Evolutionary conservation across 1,140 invertebrate species (phyloP).

Genomic region (Bombus picipes): DNA sequence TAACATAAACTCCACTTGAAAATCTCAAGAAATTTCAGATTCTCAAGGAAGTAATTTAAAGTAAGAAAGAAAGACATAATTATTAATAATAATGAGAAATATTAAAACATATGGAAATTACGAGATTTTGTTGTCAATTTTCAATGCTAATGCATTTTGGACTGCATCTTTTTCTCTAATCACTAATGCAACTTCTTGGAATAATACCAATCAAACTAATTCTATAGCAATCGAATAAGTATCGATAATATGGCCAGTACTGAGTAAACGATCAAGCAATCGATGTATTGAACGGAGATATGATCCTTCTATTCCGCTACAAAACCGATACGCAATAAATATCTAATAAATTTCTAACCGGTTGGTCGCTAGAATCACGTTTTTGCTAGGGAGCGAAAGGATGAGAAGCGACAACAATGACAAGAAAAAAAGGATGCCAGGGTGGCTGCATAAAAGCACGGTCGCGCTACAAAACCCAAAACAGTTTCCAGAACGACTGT

Average conservation of each 20-base stretch:
- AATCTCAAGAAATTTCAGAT: no score
- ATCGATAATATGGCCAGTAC: neutral
- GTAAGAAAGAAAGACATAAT: no score
- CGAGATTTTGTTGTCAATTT: no score
- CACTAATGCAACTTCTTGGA: no score
- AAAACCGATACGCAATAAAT: slow-evolving; percentile 80
- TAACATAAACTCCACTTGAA: no score
- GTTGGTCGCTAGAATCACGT: slow-evolving; percentile 74
- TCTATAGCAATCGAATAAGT: neutral
- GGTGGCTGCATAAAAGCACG: slow-evolving; percentile 57
- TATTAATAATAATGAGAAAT: no score
- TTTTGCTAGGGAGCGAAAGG: slow-evolving; percentile 63
- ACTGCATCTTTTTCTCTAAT: no score
- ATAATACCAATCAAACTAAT: neutral
- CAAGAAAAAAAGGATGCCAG: slow-evolving; percentile 38
- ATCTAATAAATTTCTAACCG: slow-evolving; percentile 82
- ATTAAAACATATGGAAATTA: no score
- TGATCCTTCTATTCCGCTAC: slow-evolving; percentile 72
- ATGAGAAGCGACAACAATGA: slow-evolving; percentile 60
- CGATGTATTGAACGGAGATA: neutral
- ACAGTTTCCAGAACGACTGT: slow-evolving; percentile 80
- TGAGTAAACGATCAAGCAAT: neutral
- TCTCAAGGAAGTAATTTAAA: no score
- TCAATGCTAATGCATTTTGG: no score
- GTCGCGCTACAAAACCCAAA: slow-evolving; percentile 79